These are phyloP conservation scores for Loriculus beryllinus DNA, from an alignment of 2,797 vertebrate species.

Conservation along the genomic window DNA sequence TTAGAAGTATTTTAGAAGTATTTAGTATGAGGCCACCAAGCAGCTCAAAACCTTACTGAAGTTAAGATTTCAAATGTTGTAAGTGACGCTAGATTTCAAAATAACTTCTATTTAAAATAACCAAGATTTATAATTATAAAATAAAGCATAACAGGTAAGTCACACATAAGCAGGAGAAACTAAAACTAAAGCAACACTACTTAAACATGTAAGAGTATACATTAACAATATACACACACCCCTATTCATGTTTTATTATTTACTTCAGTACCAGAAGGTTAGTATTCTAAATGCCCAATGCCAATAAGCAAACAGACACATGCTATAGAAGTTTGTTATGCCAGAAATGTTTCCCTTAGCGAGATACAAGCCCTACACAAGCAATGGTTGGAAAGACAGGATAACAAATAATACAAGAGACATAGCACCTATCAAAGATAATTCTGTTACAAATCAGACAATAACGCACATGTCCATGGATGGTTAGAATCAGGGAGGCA, in stretches of 20 bases:
- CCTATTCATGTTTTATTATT: neutral
- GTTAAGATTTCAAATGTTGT: neutral
- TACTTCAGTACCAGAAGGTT: neutral
- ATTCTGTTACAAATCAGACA: neutral
- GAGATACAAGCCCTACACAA: neutral
- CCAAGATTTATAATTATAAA: neutral
- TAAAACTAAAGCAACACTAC: neutral
- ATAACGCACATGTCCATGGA: fast-evolving
- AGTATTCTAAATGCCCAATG: neutral
- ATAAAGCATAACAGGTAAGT: neutral
- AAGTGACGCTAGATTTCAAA: neutral
- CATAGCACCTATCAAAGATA: neutral
- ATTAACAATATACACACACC: fast-evolving
- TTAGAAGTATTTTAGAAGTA: neutral
- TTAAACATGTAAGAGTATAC: neutral
- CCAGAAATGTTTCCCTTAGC: neutral
- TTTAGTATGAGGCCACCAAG: neutral
- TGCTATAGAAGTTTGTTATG: neutral
- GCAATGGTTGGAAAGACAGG: neutral
- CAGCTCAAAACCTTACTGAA: neutral
- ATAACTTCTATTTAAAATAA: neutral
- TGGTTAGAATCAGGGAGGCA: neutral
- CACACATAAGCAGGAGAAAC: neutral
- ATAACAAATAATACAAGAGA: neutral
- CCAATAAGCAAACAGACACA: neutral